Evolutionary conservation across 1,140 invertebrate genomes (phyloP), one percentile per base, ranked within the genome.

Genomic region (Achatina immaculata): DNA sequence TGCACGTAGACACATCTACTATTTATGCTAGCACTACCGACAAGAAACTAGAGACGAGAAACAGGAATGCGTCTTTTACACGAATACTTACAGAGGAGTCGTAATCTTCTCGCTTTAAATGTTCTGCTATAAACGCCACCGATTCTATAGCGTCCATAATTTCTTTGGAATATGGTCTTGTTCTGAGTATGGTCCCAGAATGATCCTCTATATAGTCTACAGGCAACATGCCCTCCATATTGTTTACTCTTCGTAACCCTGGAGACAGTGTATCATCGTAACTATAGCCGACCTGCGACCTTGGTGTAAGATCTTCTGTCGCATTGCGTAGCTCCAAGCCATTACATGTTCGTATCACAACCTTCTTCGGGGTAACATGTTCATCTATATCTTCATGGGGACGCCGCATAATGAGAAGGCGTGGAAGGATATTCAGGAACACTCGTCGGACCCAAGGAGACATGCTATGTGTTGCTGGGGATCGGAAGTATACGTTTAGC

Each of bases 401-500:
- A n/a, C 89, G 79, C 7, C 88, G 81, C 89, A 92, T 91, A 45
- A 90, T 82, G 19, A 92, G 78, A 21, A 92, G 85, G 28, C 95
- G 93, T 6, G 97, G 96, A 72, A 98, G 93, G 86, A 97, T 95
- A 88, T 97, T 95, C 68, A 98, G 96, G 90, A 98, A 98, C 51
- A 98, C 95, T 78, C 95, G 93, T 80, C 96, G 95, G 24, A 98
- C 96, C 97, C 96, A 98, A 0, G 96, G 96, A 31, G 96, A 95
- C 96, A 98, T 98, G 34, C 94, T 94, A 91, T 99, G 98, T 0
- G 98, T 99, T 88, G 97, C 96, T 16, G 97, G 96, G 48, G 97
- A 98, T 48, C 97, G 95, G 90, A 98, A 99, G 92, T 99, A 98
- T 77, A 99, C 96, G 92, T 99, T 99, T 58, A 99, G 93, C 43